Percentiles rank a stretch among this genome's conserved stretches.
Evolutionary conservation across 2,797 vertebrate genomes (phyloP).

Genomic region (Acipenser ruthenus): DNA sequence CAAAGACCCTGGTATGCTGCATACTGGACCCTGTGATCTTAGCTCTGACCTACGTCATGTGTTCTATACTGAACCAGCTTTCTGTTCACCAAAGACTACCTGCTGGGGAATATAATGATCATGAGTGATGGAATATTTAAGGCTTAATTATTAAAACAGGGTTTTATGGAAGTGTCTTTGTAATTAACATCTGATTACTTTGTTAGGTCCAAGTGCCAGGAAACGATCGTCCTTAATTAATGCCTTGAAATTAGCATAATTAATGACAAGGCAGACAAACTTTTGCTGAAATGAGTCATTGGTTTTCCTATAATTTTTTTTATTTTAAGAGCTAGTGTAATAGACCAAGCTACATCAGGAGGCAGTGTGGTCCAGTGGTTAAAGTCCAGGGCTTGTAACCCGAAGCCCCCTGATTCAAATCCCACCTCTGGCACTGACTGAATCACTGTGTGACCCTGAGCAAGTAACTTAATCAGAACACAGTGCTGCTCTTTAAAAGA

Average conservation of each 20-base stretch:
- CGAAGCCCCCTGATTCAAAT: no score
- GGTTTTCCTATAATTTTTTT: neutral
- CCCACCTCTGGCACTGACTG: no score
- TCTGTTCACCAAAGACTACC: neutral
- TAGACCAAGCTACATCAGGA: neutral
- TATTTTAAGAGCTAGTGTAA: neutral
- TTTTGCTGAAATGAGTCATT: neutral
- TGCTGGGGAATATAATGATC: neutral
- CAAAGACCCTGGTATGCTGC: no score
- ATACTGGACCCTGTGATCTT: no score
- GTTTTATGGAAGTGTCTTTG: neutral
- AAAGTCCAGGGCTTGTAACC: no score
- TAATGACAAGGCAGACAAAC: neutral
- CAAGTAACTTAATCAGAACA: no score
- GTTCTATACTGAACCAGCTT: neutral
- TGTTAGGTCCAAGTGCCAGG: neutral
- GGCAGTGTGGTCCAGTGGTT: no score
- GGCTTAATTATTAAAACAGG: slow-evolving; percentile 10
- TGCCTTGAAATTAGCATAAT: neutral
- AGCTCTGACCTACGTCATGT: no score
- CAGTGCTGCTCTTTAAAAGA: no score
- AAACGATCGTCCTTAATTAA: slow-evolving; percentile 4
- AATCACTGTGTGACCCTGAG: no score
- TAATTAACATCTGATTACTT: slow-evolving; percentile 13
- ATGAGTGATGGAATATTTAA: slow-evolving; percentile 2